phyloP scores from a whole-genome alignment of 1,140 invertebrate species.

The Pseudomyrmex pallidus region DNA sequence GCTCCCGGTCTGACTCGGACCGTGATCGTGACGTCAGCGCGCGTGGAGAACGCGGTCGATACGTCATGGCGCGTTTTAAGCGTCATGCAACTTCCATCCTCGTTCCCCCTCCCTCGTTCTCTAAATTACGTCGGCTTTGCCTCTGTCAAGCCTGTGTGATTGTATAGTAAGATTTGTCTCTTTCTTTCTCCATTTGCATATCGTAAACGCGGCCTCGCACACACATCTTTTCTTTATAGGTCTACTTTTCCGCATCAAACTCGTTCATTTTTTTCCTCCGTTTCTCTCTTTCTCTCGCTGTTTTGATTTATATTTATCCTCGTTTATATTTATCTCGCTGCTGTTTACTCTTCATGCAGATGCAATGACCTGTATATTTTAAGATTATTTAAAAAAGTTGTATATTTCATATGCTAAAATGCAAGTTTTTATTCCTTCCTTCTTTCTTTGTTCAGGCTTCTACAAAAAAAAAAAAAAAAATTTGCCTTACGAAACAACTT shows the following conservation, averaged over 20 bases:
- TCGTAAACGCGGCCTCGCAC: conserved; percentile 1
- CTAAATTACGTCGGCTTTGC: conserved; percentile 1
- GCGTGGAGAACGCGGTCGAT: conserved; percentile 82
- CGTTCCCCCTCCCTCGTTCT: neutral
- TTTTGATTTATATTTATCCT: neutral
- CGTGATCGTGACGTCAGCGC: conserved; percentile 85
- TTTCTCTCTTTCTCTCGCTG: neutral
- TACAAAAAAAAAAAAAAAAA: too few species aligned
- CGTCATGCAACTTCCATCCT: conserved; percentile 72
- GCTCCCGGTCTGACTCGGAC: conserved; percentile 82
- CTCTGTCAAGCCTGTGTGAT: neutral
- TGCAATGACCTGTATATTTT: conserved; percentile 11
- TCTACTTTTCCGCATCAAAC: neutral
- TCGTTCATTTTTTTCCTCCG: neutral
- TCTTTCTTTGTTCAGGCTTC: neutral
- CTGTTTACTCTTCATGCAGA: neutral
- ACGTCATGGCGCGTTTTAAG: conserved; percentile 78
- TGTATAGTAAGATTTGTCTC: neutral
- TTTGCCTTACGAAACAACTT: too few species aligned
- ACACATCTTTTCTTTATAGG: neutral
- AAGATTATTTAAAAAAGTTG: neutral
- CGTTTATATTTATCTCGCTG: neutral
- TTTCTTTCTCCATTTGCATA: conserved; percentile 29
- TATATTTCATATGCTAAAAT: neutral
- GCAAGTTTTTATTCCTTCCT: neutral